Conservation (phyloP, 2,888 invertebrate genomes). For the Rhamnusium bicolor region DNA sequence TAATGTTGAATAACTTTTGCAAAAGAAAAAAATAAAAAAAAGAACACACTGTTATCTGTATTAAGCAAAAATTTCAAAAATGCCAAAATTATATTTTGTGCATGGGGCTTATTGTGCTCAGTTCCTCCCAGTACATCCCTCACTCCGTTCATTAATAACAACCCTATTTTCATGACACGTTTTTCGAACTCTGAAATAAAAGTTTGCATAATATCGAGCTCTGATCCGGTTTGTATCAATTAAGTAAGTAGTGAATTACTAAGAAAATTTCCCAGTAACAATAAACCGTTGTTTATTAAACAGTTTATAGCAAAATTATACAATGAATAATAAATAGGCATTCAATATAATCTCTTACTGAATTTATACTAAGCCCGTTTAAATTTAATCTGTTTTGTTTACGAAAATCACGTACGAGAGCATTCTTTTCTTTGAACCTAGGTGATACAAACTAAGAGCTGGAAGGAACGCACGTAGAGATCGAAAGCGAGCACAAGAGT, state of each 20-base stretch:
- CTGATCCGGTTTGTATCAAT: not conserved
- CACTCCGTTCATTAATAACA: too few relatives aligned
- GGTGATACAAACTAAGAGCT: slow-evolving; percentile 17
- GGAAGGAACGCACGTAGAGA: slow-evolving; percentile 38
- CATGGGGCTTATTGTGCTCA: too few relatives aligned
- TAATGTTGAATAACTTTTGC: too few relatives aligned
- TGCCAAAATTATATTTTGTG: too few relatives aligned
- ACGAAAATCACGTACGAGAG: slow-evolving; percentile 13
- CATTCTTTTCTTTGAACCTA: not conserved
- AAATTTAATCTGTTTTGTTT: slow-evolving; percentile 17
- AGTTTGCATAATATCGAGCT: too few relatives aligned
- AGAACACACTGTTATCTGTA: too few relatives aligned
- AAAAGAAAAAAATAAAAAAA: too few relatives aligned
- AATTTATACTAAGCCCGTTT: slow-evolving; percentile 3
- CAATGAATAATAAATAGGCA: slow-evolving; percentile 4
- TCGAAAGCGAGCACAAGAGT: slow-evolving; percentile 36
- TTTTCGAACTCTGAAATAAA: too few relatives aligned
- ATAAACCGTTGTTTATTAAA: not conserved
- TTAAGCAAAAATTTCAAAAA: too few relatives aligned
- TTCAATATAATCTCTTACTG: not conserved
- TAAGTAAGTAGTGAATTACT: not conserved
- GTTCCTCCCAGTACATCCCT: too few relatives aligned
- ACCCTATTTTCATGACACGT: too few relatives aligned
- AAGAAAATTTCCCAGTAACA: not conserved
- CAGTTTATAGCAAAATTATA: not conserved